phyloP scores from a whole-genome alignment of 2,797 vertebrate species.

The Trematomus bernacchii region DNA sequence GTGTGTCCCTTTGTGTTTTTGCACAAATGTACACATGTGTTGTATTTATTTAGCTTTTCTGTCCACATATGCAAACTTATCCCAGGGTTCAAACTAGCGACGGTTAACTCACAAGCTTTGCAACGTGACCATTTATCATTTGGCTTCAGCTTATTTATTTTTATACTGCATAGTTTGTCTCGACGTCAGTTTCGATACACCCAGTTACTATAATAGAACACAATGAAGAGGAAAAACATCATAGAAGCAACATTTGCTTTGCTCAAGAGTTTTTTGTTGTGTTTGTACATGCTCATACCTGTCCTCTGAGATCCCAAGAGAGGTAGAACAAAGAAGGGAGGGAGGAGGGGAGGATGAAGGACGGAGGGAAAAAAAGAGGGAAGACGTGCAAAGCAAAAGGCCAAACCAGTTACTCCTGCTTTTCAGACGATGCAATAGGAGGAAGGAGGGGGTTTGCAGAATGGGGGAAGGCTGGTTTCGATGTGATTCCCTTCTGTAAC shows the following conservation, averaged over 20 bases:
- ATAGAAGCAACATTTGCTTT: slow-evolving; percentile 19
- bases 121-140: neutral
- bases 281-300: slow-evolving; percentile 66
- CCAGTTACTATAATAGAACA: slow-evolving; percentile 33
- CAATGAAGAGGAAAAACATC: slow-evolving; percentile 21
- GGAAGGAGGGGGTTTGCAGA: slow-evolving; percentile 38
- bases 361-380: slow-evolving; percentile 37
- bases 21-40: no score
- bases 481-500: slow-evolving; percentile 69
- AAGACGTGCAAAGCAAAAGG: slow-evolving; percentile 55
- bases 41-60: neutral
- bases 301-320: slow-evolving; percentile 51
- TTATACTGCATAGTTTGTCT: slow-evolving; percentile 21
- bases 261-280: slow-evolving; percentile 7
- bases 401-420: slow-evolving; percentile 86
- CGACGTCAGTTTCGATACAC: slow-evolving; percentile 52
- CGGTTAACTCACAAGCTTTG: neutral
- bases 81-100: neutral
- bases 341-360: slow-evolving; percentile 47
- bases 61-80: neutral
- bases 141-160: slow-evolving; percentile 32
- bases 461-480: slow-evolving; percentile 58
- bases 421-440: slow-evolving; percentile 53
- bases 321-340: slow-evolving; percentile 26
- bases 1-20: no score